These are phyloP conservation scores for Leptopterna dolabrata DNA, from an alignment of 2,888 invertebrate species.

Conservation along the genomic window DNA sequence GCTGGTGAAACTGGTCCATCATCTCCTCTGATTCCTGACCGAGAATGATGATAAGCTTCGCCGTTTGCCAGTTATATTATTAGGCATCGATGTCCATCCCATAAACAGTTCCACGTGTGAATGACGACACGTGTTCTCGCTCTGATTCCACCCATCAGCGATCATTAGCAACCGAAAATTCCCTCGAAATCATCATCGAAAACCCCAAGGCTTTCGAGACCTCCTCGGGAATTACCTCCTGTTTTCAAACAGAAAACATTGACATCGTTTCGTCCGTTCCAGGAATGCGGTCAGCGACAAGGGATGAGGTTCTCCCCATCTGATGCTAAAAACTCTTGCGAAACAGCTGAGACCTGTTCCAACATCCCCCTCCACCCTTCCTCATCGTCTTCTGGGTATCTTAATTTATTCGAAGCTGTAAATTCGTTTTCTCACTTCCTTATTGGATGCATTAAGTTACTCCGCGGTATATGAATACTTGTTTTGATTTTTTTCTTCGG, in stretches of 20 bases:
- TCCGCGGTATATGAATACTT: neutral
- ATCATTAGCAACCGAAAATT: neutral
- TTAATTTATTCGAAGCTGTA: neutral
- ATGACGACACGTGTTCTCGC: neutral
- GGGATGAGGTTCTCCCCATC: conserved; percentile 14
- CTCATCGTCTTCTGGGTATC: neutral
- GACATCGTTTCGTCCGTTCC: conserved; percentile 2
- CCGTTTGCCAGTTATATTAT: neutral
- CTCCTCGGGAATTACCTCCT: neutral
- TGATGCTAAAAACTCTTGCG: conserved; percentile 30
- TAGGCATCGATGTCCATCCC: neutral
- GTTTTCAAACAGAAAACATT: conserved; percentile 29
- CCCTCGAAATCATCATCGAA: neutral
- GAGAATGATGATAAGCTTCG: neutral
- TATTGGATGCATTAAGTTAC: neutral
- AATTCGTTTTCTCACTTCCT: neutral
- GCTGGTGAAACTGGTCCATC: neutral
- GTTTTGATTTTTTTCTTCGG: too few relatives aligned
- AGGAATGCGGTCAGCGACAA: conserved; percentile 9
- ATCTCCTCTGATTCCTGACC: neutral
- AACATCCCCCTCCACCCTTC: neutral
- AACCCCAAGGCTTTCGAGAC: neutral
- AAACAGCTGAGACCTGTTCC: neutral
- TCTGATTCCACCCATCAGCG: neutral
- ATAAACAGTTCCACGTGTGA: neutral